Base-by-base conservation (phyloP, 1,140 invertebrate genomes). In the Drosophila serrata region DNA sequence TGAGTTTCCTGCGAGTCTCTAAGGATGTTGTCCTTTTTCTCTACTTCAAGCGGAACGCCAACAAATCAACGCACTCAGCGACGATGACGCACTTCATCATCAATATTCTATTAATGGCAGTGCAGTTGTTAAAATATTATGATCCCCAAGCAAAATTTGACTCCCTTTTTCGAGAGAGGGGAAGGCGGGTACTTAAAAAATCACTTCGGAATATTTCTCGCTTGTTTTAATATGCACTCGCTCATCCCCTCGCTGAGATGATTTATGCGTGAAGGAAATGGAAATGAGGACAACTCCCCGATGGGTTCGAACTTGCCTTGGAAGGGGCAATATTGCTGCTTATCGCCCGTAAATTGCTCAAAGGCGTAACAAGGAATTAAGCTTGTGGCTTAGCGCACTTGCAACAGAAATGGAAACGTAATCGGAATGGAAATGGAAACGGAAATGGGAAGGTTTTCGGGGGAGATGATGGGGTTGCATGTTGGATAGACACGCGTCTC, bases 71-170 rank as follows among this genome's bases (percentile, higher is more conserved):
- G 46, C 33, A 69, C 56, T 60, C 62, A 31, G 61, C 63, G 75
- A 33, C 63, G 73, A 75, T 53, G 69, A 62, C 70, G 58, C 62
- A 77, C 62, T 57, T 35, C 64, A 51, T 65, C 59, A 79, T 79
- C 48, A 79, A 79, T 79, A 79, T 79, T 79, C 69, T 79, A 79
- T 79, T 79, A 74, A 79, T 79, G 68, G 46, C 78, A 64, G 70
- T 81, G 85, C 69, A 87, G 62, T 79, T 84, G 80, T 90, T 88
- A 78, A 88, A 88, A 88, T 82, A 81, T 88, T 88, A 88, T 88
- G 85, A 85, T 77, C 45, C 45, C 69, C 53, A 58, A 59, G 51
- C 67, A 40, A 70, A 46, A 62, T 59, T 56, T 75, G 77, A 80
- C 69, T 72, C 27, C 45, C 35, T 65, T 15, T 15, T 8, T 17